Evolutionary conservation across 2,888 invertebrate genomes (phyloP), one percentile per base, ranked within the genome.

Genomic region (Coelopa pilipes): DNA sequence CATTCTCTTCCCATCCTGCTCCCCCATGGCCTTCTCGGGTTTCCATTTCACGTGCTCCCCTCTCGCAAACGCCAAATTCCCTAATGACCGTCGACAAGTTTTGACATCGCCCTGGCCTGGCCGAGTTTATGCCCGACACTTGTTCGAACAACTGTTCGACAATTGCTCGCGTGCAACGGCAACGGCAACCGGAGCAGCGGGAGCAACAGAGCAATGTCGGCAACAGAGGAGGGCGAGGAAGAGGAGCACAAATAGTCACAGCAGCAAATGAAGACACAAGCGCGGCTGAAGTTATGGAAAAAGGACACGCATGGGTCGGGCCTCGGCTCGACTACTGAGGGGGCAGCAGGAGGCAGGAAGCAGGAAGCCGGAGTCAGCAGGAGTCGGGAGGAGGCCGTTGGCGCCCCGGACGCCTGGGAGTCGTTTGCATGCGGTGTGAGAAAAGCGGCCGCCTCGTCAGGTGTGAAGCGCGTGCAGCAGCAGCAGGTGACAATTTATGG

Each of bases 301-400:
- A 62, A 70, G 70, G 60, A 70, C 70, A 62, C 70, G 70, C 70
- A 70, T 70, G 70, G 62, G 12, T 19, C 11, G n/a, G 17, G 66
- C 66, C 21, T 15, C 49, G 15, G 2, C 34, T 34, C n/a, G n/a
- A n/a, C n/a, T n/a, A n/a, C n/a, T n/a, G n/a, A n/a, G n/a, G n/a
- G n/a, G n/a, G n/a, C n/a, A 34, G 34, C 4, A 34, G 34, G 34
- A 34, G 34, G 4, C 34, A 7, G n/a, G 34, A n/a, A n/a, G n/a
- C n/a, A 34, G 34, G 34, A 34, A 7, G 34, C 7, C 34, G 7
- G n/a, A n/a, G n/a, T n/a, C n/a, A 34, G 34, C 4, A 34, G 34
- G 34, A 34, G 34, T 7, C 34, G 34, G n/a, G 34, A 34, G 34
- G 34, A 34, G 34, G 34, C 7, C 34, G 7, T 34, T 7, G 34